These are phyloP conservation scores for Numida meleagris DNA, from an alignment of 2,113 vertebrate genomes.

Conservation along the genomic window DNA sequence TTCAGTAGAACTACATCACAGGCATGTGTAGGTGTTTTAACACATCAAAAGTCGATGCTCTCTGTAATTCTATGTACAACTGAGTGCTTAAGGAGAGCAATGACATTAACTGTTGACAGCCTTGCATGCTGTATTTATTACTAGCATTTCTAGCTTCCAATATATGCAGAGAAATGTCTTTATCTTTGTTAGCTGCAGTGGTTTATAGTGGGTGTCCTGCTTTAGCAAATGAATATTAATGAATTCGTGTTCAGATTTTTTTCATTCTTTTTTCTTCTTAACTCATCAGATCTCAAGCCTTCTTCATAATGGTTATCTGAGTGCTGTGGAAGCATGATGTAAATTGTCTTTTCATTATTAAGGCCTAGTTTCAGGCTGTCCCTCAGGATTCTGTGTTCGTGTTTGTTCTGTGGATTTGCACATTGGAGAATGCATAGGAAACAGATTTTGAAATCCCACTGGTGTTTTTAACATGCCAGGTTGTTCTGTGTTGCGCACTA, in stretches of 20 bases:
- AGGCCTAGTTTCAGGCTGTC: conserved; percentile 84
- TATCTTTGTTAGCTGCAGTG: conserved; percentile 77
- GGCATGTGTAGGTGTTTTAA: conserved; percentile 90
- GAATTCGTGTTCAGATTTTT: conserved; percentile 74
- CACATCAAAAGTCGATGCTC: conserved; percentile 81
- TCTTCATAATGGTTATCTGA: conserved; percentile 79
- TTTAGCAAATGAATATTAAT: conserved; percentile 84
- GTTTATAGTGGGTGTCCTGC: conserved; percentile 76
- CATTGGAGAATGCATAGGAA: conserved; percentile 78
- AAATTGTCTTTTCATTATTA: conserved; percentile 90
- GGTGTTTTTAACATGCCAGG: conserved; percentile 74
- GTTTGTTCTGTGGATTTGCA: conserved; percentile 81
- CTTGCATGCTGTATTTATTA: conserved; percentile 86
- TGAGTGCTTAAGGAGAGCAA: conserved; percentile 80
- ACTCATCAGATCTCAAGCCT: conserved; percentile 76
- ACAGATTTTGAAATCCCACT: conserved; percentile 71
- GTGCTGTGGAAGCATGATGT: conserved; percentile 80
- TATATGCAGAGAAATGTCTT: conserved; percentile 77
- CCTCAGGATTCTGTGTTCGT: conserved; percentile 82
- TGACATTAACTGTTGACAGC: conserved; percentile 85
- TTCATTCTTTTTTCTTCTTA: conserved; percentile 68
- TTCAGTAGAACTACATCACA: conserved; percentile 90
- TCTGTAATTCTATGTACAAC: conserved; percentile 77
- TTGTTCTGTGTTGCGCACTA: conserved; percentile 73
- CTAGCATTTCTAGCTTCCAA: conserved; percentile 80